These are phyloP conservation scores for Xiphorhynchus erythropygius DNA, from an alignment of 2,797 vertebrate species.

Conservation along the genomic window DNA sequence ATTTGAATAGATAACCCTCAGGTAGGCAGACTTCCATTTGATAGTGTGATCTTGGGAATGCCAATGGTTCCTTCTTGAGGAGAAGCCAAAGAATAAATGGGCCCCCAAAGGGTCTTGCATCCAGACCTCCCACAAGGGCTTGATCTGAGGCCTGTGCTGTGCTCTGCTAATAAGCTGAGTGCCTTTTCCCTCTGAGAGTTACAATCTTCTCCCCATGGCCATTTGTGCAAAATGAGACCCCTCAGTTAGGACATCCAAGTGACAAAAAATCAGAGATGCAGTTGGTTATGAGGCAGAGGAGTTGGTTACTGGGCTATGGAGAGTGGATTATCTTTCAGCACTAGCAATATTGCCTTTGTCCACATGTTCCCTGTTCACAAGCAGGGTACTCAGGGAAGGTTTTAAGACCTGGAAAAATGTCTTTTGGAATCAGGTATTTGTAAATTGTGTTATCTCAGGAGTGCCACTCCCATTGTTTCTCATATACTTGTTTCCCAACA, in stretches of 20 bases:
- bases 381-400: not conserved
- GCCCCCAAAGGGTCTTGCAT: not conserved
- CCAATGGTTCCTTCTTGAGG: not conserved
- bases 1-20: not conserved
- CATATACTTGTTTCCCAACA: not conserved
- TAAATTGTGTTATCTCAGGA: not conserved
- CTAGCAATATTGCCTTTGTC: not conserved
- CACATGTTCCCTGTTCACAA: not conserved
- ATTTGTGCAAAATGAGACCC: not conserved
- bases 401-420: not conserved
- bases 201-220: not conserved
- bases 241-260: not conserved
- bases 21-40: not conserved
- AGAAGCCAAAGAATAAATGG: not conserved
- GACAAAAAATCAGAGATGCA: not conserved
- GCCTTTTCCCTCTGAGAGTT: not conserved
- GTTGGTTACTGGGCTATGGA: not conserved
- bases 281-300: not conserved
- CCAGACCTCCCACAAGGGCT: not conserved
- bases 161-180: not conserved
- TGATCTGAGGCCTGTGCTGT: not conserved
- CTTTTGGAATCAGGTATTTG: not conserved
- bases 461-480: not conserved
- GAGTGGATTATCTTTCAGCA: not conserved
- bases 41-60: not conserved